phyloP scores from a whole-genome alignment of 1,140 invertebrate genomes.

The Drosophila rhopaloa region DNA sequence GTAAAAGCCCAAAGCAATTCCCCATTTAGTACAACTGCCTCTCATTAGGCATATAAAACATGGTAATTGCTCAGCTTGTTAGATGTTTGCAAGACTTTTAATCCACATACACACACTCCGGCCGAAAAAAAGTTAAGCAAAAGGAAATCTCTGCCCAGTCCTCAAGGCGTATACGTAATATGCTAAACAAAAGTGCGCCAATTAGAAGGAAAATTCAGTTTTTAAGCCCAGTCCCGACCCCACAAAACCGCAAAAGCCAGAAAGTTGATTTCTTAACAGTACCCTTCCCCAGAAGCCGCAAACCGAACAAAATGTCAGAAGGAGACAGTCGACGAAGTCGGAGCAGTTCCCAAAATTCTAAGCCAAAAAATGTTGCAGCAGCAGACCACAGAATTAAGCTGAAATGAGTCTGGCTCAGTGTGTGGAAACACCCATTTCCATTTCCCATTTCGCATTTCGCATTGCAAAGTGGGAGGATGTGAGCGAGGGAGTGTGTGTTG shows the following conservation, averaged over 20 bases:
- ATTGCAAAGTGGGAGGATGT: not conserved
- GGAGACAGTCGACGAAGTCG: slow-evolving; percentile 36
- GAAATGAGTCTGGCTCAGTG: slow-evolving; percentile 32
- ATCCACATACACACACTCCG: slow-evolving; percentile 22
- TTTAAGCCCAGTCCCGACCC: slow-evolving; percentile 60
- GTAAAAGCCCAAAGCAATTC: not conserved
- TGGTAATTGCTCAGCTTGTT: slow-evolving; percentile 76
- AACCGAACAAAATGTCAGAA: slow-evolving; percentile 55
- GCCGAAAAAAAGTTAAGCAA: slow-evolving; percentile 10
- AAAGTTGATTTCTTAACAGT: slow-evolving; percentile 78
- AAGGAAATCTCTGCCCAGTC: slow-evolving; percentile 15
- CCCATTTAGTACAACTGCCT: slow-evolving; percentile 15
- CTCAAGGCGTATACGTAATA: slow-evolving; percentile 59
- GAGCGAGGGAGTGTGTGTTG: slow-evolving; percentile 38
- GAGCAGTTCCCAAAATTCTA: slow-evolving; percentile 33
- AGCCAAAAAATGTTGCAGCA: slow-evolving; percentile 57
- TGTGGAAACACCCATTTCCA: not conserved
- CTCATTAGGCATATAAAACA: slow-evolving; percentile 40
- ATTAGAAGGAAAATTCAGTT: slow-evolving; percentile 74
- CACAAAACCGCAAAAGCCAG: slow-evolving; percentile 70
- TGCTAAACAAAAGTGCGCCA: slow-evolving; percentile 80
- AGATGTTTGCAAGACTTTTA: slow-evolving; percentile 67
- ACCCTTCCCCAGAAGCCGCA: slow-evolving; percentile 28
- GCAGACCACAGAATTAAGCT: slow-evolving; percentile 70
- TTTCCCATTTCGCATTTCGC: too few species aligned